These are phyloP conservation scores for Drosophila santomea DNA, from an alignment of 1,140 invertebrate genomes.

Conservation along the genomic window DNA sequence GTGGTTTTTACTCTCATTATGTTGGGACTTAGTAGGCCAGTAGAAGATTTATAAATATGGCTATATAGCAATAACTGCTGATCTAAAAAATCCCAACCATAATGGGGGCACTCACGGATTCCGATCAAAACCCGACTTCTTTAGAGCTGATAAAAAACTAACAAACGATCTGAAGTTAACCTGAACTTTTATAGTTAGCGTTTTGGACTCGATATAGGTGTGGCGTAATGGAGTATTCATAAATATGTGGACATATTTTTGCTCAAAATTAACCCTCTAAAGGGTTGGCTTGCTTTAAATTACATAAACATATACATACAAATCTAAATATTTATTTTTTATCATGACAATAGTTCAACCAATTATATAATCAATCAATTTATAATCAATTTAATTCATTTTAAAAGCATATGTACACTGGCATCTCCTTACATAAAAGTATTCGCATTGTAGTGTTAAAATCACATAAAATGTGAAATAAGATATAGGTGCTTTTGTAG, in stretches of 20 bases:
- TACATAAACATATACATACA: too few species aligned
- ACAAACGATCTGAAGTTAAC: constrained; percentile 4
- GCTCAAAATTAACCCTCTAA: constrained; percentile 19
- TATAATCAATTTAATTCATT: too few species aligned
- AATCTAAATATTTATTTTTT: too few species aligned
- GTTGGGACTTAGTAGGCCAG: constrained; percentile 85
- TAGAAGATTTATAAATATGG: constrained; percentile 63
- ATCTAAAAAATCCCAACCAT: constrained; percentile 85
- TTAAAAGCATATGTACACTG: too few species aligned
- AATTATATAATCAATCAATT: too few species aligned
- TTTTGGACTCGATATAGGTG: not conserved
- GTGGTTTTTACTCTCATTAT: constrained; percentile 81
- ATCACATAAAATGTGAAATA: constrained; percentile 18
- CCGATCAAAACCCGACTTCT: constrained; percentile 1
- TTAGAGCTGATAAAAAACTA: constrained; percentile 25
- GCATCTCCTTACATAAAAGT: too few species aligned
- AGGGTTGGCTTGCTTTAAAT: too few species aligned
- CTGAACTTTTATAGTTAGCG: constrained; percentile 37
- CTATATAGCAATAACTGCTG: constrained; percentile 75
- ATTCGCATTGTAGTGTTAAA: constrained; percentile 23
- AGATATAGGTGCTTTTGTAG: constrained; percentile 36
- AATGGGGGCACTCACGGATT: constrained; percentile 67
- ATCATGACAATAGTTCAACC: too few species aligned
- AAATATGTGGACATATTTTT: constrained; percentile 17
- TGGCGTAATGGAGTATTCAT: constrained; percentile 27